Base-by-base conservation (phyloP, 2,113 vertebrate genomes). In the Arenaria interpres region DNA sequence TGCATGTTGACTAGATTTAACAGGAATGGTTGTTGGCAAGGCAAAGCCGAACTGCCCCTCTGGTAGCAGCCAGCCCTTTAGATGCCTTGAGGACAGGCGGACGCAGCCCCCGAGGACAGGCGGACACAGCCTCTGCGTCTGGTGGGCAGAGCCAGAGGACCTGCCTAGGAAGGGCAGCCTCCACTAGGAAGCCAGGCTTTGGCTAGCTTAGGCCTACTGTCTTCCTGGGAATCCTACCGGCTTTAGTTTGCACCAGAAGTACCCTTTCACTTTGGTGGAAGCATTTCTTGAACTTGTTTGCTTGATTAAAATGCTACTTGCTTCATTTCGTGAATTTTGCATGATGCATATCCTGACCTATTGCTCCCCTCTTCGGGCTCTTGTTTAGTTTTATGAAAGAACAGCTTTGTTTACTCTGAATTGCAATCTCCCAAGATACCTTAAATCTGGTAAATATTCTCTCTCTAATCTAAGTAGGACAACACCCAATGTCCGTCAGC, bases 371-470 rank as follows among this genome's bases (percentile, higher is more conserved):
- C 62, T 85, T 89, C 3, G 3, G 72, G 46, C 33, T 85, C 50
- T 46, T 72, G 5, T 83, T 90, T 81, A 43, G 74, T 95, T 84
- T 95, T 84, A 46, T 63, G 35, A 84, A 79, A 93, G 6, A 71
- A 27, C 3, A 7, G 33, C 35, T 90, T 67, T 84, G 73, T 90
- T 95, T 87, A 53, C 73, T 89, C 64, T 56, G 77, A 92, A 32
- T 88, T 88, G 54, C 35, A 82, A 22, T 88, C 68, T 95, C 80
- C 77, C 46, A 35, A 68, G 88, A 84, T 75, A 93, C 59, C 28
- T 94, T 85, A 93, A 94, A 60, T 95, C 66, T 87, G 62, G 56
- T 79, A 89, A 89, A 92, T 93, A 82, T 17, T 75, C 56, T 67
- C 25, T 37, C 41, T 67, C 56, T 81, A 27, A 64, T 84, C 72